Conservation (phyloP, 2,113 vertebrate species). For the Apus apus region DNA sequence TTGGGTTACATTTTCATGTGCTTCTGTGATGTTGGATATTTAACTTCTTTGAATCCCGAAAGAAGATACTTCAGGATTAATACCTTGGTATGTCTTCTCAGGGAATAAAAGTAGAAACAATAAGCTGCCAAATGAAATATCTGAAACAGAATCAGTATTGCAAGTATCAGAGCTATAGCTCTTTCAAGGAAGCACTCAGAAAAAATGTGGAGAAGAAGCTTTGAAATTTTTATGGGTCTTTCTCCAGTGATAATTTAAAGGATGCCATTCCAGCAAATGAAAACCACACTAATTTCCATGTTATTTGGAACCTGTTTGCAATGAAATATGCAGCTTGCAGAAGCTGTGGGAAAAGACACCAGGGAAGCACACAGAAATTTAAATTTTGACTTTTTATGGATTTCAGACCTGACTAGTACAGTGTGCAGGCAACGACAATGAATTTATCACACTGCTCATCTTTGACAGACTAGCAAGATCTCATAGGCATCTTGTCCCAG, state of each 20-base stretch:
- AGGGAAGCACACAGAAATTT: not conserved
- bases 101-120: not conserved
- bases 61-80: not conserved
- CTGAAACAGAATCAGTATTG: constrained; percentile 10
- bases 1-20: not conserved
- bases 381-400: not conserved
- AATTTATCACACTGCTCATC: not conserved
- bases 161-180: not conserved
- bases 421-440: not conserved
- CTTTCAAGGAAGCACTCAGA: not conserved
- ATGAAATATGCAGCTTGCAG: not conserved
- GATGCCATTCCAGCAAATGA: not conserved
- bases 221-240: not conserved
- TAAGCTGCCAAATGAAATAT: constrained; percentile 6
- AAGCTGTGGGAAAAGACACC: not conserved
- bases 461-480: not conserved
- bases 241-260: not conserved
- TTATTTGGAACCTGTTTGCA: not conserved
- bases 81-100: not conserved
- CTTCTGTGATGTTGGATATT: not conserved
- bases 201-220: not conserved
- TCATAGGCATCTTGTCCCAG: not conserved
- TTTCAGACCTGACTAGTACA: not conserved
- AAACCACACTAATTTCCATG: not conserved
- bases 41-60: not conserved